Evolutionary conservation across 2,113 vertebrate species (phyloP).

Genomic region (Ochotona princeps): DNA sequence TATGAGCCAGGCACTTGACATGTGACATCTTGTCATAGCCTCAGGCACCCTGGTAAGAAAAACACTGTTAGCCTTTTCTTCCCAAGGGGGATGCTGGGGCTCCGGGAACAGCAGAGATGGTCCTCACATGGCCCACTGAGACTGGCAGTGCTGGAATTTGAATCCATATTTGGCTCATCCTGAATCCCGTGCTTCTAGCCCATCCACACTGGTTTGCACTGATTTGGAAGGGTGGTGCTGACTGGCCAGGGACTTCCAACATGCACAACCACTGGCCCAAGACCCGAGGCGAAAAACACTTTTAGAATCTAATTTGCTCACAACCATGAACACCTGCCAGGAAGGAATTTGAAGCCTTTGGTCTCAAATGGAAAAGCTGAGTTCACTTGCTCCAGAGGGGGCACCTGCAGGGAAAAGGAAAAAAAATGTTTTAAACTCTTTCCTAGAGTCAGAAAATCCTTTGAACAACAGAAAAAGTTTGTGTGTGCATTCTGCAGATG

Average conservation of each 20-base stretch:
- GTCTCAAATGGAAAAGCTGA: constrained; percentile 77
- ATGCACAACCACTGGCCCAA: not conserved
- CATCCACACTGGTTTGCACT: not conserved
- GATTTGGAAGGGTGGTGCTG: not conserved
- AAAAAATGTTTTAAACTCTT: constrained; percentile 44
- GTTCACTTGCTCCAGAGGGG: constrained; percentile 70
- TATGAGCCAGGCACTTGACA: constrained; percentile 2
- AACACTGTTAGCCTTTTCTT: not conserved
- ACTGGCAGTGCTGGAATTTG: accelerated
- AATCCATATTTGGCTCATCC: not conserved
- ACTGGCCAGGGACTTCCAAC: not conserved
- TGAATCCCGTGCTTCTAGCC: not conserved
- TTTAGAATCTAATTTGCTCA: constrained; percentile 70
- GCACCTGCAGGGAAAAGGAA: constrained; percentile 57
- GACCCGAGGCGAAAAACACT: constrained; percentile 28
- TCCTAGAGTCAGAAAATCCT: not conserved
- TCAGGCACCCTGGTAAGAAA: not conserved
- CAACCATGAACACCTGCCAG: constrained; percentile 73
- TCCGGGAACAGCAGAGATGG: not conserved
- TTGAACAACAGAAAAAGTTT: not conserved
- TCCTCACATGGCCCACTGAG: not conserved
- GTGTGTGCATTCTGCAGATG: not conserved
- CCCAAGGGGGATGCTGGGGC: not conserved
- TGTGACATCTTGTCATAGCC: not conserved
- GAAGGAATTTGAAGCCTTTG: constrained; percentile 68